Evolutionary conservation across 2,113 vertebrate genomes (phyloP).

Genomic region (Chunga burmeisteri): DNA sequence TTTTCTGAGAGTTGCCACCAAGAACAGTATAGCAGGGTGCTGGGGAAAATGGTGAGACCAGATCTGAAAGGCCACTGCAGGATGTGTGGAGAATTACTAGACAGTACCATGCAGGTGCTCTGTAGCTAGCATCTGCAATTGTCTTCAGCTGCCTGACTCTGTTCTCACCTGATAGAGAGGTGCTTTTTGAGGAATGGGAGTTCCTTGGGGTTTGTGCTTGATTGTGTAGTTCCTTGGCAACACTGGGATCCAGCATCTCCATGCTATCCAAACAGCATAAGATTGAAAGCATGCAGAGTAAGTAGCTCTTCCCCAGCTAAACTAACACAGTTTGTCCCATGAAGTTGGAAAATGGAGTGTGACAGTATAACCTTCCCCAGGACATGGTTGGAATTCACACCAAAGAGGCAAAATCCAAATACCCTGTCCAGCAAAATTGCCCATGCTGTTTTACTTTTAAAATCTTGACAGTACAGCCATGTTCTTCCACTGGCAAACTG

Average conservation of each 20-base stretch:
- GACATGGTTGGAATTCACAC: not conserved
- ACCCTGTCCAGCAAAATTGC: not conserved
- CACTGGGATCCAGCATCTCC: not conserved
- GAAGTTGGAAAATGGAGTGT: not conserved
- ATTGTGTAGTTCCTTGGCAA: not conserved
- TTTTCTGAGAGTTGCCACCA: not conserved
- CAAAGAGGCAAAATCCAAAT: not conserved
- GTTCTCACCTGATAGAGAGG: not conserved
- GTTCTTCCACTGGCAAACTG: not conserved
- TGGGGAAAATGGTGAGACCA: not conserved
- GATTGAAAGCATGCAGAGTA: not conserved
- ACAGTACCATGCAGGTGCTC: fast-evolving
- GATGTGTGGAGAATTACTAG: not conserved
- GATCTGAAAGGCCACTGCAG: not conserved
- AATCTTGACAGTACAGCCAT: not conserved
- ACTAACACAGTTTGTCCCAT: not conserved
- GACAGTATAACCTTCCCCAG: not conserved
- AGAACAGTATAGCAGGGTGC: not conserved
- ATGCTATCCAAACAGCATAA: not conserved
- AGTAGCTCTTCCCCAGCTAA: not conserved
- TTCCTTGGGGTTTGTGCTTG: not conserved
- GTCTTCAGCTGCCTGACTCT: not conserved
- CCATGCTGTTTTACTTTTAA: not conserved
- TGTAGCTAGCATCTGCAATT: not conserved
- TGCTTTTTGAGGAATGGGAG: not conserved